A percentile compares a stretch with the other conserved stretches of the same genome.
Conservation (phyloP, 23 tunicate genomes). For the Ascidia mentula region DNA sequence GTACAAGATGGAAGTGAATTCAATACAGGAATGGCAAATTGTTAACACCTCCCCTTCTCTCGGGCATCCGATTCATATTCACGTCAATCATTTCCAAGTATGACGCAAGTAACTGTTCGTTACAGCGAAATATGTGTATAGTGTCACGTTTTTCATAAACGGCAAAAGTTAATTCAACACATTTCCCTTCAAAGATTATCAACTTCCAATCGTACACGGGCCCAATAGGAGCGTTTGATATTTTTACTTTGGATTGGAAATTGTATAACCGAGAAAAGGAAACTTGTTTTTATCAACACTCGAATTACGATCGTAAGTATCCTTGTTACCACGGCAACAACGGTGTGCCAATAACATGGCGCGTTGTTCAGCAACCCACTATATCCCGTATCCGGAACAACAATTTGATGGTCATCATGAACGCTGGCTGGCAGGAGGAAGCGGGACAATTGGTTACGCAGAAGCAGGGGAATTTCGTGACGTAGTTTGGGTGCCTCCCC, state of each 20-base stretch:
- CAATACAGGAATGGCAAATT: slow-evolving; percentile 29
- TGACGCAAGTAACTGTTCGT: not conserved
- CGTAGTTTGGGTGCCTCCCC: slow-evolving; percentile 58
- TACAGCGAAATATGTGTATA: no score
- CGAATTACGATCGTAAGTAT: not conserved
- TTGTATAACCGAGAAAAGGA: not conserved
- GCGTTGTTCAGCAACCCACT: no score
- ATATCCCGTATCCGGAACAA: no score
- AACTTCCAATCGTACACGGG: slow-evolving; percentile 37
- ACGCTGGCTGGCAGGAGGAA: slow-evolving; percentile 11
- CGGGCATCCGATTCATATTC: slow-evolving; percentile 46
- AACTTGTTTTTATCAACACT: slow-evolving; percentile 5
- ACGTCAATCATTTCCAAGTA: slow-evolving; percentile 38
- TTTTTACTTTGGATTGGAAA: not conserved
- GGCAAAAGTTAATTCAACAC: not conserved
- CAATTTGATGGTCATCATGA: slow-evolving; percentile 26
- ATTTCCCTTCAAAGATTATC: slow-evolving; percentile 9
- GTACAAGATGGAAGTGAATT: slow-evolving; percentile 17
- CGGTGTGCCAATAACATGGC: no score
- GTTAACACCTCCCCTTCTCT: not conserved
- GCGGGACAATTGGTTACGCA: slow-evolving; percentile 51
- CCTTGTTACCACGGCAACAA: no score
- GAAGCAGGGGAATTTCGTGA: slow-evolving; percentile 56
- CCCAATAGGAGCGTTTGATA: not conserved
- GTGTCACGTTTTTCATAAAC: no score